These are phyloP conservation scores for Lipophrys pholis DNA, from an alignment of 2,113 vertebrate genomes.

Conservation along the genomic window DNA sequence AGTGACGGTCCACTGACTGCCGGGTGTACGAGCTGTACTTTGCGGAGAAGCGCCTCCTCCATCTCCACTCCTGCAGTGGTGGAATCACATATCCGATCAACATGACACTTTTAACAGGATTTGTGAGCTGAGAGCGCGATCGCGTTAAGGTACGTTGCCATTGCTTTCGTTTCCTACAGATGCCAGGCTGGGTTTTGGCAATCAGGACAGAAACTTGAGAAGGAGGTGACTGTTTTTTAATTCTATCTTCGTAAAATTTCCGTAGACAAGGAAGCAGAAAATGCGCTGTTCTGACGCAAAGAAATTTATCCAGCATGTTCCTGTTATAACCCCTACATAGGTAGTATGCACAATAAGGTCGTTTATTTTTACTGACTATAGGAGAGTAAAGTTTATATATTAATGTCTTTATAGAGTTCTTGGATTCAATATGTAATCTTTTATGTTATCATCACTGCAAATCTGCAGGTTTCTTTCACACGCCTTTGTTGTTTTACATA, in stretches of 20 bases:
- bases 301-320: background rate
- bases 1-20: background rate
- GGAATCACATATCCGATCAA: conserved; percentile 16
- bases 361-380: no score
- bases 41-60: conserved; percentile 59
- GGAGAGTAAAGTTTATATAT: background rate
- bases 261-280: conserved; percentile 46
- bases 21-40: background rate
- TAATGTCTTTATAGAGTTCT: background rate
- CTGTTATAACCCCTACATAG: background rate
- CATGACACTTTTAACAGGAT: conserved; percentile 55
- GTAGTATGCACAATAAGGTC: no score
- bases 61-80: background rate
- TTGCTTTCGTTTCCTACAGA: background rate
- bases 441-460: background rate
- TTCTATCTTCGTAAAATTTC: background rate
- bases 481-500: background rate
- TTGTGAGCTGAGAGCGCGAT: conserved; percentile 32
- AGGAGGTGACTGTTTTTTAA: background rate
- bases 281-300: background rate
- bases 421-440: background rate
- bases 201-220: background rate
- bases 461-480: background rate
- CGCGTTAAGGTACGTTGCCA: conserved; percentile 60
- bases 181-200: background rate